These are phyloP conservation scores for Bathynomus jamesi DNA, from an alignment of 1,140 invertebrate genomes.

Conservation along the genomic window DNA sequence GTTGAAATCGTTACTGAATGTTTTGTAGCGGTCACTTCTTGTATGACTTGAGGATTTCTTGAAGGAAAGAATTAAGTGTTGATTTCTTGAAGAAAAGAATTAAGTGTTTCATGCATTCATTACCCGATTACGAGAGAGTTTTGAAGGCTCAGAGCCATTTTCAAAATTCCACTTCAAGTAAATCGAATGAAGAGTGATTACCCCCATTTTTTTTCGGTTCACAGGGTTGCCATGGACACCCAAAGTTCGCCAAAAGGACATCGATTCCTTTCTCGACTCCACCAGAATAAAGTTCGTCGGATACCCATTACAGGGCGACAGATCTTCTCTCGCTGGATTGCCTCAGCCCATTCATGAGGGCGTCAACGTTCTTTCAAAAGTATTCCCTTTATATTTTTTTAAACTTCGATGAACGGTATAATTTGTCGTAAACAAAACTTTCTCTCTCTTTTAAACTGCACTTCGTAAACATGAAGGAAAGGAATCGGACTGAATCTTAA, in stretches of 20 bases:
- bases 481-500: too few relatives aligned
- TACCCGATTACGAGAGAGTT: too few relatives aligned
- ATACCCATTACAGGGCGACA: slow-evolving; percentile 74
- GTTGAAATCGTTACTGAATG: too few relatives aligned
- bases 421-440: not conserved
- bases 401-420: not conserved
- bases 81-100: too few relatives aligned
- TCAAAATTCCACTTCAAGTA: too few relatives aligned
- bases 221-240: slow-evolving; percentile 82
- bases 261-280: slow-evolving; percentile 82
- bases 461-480: too few relatives aligned
- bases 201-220: not conserved
- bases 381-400: slow-evolving; percentile 7
- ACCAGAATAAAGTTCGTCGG: slow-evolving; percentile 92
- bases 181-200: too few relatives aligned
- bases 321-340: slow-evolving; percentile 79
- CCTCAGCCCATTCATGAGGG: slow-evolving; percentile 93
- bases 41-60: too few relatives aligned
- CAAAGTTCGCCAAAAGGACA: slow-evolving; percentile 89
- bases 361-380: slow-evolving; percentile 62
- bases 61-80: too few relatives aligned
- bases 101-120: too few relatives aligned
- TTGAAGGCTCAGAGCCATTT: too few relatives aligned
- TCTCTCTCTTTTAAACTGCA: not conserved
- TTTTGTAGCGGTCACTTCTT: too few relatives aligned